Evolutionary conservation across 2,797 vertebrate genomes (phyloP), one percentile per base, ranked within the genome.

Genomic region (Psittacula echo): DNA sequence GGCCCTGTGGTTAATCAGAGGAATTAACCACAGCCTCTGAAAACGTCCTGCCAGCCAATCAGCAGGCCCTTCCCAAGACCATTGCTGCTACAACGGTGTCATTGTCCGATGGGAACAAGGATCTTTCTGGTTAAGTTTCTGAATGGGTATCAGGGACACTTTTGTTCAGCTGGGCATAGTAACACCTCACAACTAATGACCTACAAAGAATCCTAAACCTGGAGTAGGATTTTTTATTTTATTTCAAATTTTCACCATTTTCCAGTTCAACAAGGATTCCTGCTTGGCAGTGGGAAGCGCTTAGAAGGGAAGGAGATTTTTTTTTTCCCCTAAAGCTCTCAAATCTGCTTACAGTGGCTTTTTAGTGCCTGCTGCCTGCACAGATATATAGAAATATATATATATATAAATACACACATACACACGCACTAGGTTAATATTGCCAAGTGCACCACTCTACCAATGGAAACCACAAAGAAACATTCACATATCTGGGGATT

Each of bases 401-500:
- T 6, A 66, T 34, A 44, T 77, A 74, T 58, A 74, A 90, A 91
- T 64, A 85, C 34, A 3, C 73, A 44, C 80, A 81, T 44, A 72
- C 76, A 72, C 87, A 94, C 88, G 60, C 16, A 2, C 56, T 61
- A 65, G 75, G 85, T 96, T 80, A 93, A 71, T 26, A 13, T n/a
- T 96, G 96, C 95, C 95, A 72, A 91, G 84, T 42, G 0, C 80
- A 17, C 20, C 22, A 5, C 92, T 92, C 93, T 73, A 20, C 77
- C 64, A 6, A n/a, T 8, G 75, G 78, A 95, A 90, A 92, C 85
- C 73, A 7, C 97, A 94, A 47, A 74, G 96, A 86, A 94, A 84
- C 76, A n/a, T 93, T 92, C 96, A 48, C 96, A 92, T 74, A 95
- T 86, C 88, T 83, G 90, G 44, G 92, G 85, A 88, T 92, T 97